A percentile compares a stretch with the other conserved stretches of the same genome.
Evolutionary conservation across 2,797 vertebrate species (phyloP).

Genomic region (Myotis planiceps): DNA sequence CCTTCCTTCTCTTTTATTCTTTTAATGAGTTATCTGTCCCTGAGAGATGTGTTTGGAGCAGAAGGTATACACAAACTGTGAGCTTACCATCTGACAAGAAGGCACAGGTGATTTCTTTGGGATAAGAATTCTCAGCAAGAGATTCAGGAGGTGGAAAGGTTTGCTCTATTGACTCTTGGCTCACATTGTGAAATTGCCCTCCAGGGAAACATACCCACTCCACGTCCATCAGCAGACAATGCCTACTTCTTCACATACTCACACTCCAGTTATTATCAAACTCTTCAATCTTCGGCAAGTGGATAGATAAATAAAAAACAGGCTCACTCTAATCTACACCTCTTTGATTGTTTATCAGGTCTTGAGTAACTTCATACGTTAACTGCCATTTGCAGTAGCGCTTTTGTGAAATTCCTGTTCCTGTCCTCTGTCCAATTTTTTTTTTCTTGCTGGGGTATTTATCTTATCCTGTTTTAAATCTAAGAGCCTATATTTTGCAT

Average conservation of each 20-base stretch:
- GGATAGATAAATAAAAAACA: background rate
- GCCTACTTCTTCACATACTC: background rate
- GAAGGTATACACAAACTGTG: background rate
- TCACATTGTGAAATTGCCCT: background rate
- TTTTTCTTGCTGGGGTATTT: background rate
- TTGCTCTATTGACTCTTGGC: background rate
- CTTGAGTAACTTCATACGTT: background rate
- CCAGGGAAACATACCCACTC: background rate
- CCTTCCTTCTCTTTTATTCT: background rate
- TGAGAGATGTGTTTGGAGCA: background rate
- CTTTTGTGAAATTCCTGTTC: background rate
- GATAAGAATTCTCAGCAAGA: constrained; percentile 6
- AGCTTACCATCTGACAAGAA: background rate
- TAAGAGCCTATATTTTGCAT: constrained; percentile 3
- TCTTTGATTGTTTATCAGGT: background rate
- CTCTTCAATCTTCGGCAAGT: constrained; percentile 17
- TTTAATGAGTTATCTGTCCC: background rate
- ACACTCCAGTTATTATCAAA: constrained; percentile 6
- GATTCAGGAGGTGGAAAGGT: background rate
- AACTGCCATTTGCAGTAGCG: background rate
- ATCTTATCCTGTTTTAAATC: background rate
- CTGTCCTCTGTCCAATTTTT: background rate
- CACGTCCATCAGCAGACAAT: background rate
- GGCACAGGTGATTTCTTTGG: background rate
- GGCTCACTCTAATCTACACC: constrained; percentile 1